Conservation (phyloP, 2,888 invertebrate genomes). For the Lagria hirta region DNA sequence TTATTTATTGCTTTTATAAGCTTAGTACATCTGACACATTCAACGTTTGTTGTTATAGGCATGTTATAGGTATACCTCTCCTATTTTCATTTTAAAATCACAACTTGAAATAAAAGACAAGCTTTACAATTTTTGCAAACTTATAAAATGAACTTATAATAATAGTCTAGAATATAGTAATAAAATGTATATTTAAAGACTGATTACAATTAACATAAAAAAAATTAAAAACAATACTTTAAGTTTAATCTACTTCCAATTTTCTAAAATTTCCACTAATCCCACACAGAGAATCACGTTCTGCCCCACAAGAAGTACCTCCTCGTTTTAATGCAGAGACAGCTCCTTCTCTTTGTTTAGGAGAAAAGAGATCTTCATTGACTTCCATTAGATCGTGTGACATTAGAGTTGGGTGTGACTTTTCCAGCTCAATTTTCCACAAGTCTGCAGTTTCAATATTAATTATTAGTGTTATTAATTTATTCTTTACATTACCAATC, state of each 20-base stretch:
- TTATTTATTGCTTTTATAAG: too few relatives aligned
- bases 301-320: slow-evolving; percentile 60
- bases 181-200: neutral
- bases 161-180: neutral
- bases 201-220: neutral
- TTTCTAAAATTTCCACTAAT: slow-evolving; percentile 77
- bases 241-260: slow-evolving; percentile 72
- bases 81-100: too few relatives aligned
- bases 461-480: slow-evolving; percentile 1
- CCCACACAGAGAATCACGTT: slow-evolving; percentile 68
- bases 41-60: too few relatives aligned
- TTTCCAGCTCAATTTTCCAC: slow-evolving; percentile 70
- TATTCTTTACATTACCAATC: slow-evolving; percentile 64
- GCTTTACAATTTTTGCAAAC: slow-evolving; percentile 5
- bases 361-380: slow-evolving; percentile 67
- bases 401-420: slow-evolving; percentile 62
- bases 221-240: slow-evolving; percentile 1
- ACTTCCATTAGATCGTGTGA: slow-evolving; percentile 72
- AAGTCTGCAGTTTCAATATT: slow-evolving; percentile 54
- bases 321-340: slow-evolving; percentile 69
- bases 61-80: too few relatives aligned
- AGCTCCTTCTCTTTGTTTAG: slow-evolving; percentile 72
- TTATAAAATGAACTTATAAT: neutral
- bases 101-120: too few relatives aligned
- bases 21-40: too few relatives aligned